Percentiles rank a stretch among this genome's conserved stretches.
Evolutionary conservation across 2,113 vertebrate genomes (phyloP).

Genomic region (Balaeniceps rex): DNA sequence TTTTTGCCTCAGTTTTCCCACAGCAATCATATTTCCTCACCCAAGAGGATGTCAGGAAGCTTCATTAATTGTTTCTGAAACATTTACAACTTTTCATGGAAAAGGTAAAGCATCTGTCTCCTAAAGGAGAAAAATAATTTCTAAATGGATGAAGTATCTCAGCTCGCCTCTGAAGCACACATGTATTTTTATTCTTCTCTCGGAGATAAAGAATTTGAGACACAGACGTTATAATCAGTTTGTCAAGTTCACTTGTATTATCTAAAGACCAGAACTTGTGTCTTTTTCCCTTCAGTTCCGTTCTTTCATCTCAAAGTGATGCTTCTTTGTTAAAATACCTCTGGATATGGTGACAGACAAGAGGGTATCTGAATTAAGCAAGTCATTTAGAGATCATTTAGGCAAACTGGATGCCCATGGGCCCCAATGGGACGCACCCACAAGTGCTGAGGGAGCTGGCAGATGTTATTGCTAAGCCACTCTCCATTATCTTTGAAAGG

Average conservation of each 20-base stretch:
- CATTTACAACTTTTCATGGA: slow-evolving; percentile 60
- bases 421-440: too few species aligned
- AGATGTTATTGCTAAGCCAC: too few species aligned
- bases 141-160: slow-evolving; percentile 26
- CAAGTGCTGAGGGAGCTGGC: too few species aligned
- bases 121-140: slow-evolving; percentile 58
- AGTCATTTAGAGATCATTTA: neutral
- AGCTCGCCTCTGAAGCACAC: neutral
- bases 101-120: slow-evolving; percentile 55
- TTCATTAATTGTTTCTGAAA: slow-evolving; percentile 68
- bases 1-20: slow-evolving; percentile 65
- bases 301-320: neutral
- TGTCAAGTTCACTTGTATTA: neutral
- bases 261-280: neutral
- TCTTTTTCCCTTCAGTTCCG: neutral
- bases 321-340: neutral
- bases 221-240: neutral
- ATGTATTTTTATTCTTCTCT: neutral
- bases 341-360: neutral
- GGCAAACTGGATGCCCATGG: too few species aligned
- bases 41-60: slow-evolving; percentile 55
- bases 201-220: slow-evolving; percentile 17
- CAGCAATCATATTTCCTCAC: slow-evolving; percentile 59
- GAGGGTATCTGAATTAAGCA: neutral
- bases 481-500: too few species aligned